A percentile compares a stretch with the other conserved stretches of the same genome.
Conservation (phyloP, 1,140 invertebrate species). For the Drosophila mayri region DNA sequence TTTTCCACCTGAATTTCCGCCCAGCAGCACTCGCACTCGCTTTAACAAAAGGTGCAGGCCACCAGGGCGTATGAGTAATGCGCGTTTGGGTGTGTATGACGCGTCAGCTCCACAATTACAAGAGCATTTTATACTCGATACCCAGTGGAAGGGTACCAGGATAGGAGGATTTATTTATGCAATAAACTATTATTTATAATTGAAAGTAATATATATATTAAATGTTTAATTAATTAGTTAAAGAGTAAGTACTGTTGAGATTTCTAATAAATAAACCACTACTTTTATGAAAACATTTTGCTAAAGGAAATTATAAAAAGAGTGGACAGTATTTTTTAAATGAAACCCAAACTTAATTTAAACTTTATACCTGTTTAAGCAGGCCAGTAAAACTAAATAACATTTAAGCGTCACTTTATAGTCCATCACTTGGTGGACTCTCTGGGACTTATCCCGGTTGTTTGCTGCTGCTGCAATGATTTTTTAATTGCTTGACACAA, state of each 20-base stretch:
- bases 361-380: background rate
- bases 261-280: background rate
- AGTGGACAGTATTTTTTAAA: background rate
- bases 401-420: background rate
- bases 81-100: slow-evolving; percentile 32
- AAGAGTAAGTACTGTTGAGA: too few species aligned
- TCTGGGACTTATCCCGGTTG: slow-evolving; percentile 13
- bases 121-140: slow-evolving; percentile 44
- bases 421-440: background rate
- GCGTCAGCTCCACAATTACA: slow-evolving; percentile 40
- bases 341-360: background rate
- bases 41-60: slow-evolving; percentile 43
- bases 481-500: slow-evolving; percentile 62
- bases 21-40: background rate
- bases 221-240: background rate
- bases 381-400: background rate
- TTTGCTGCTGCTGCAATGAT: slow-evolving; percentile 56
- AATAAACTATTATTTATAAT: background rate
- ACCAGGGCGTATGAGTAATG: slow-evolving; percentile 47
- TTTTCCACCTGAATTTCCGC: slow-evolving; percentile 10
- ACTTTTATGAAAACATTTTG: background rate
- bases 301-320: background rate
- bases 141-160: slow-evolving; percentile 2
- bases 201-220: background rate
- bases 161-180: background rate